Conservation (phyloP, 2,888 invertebrate genomes). For the Chymomyza procnemis region DNA sequence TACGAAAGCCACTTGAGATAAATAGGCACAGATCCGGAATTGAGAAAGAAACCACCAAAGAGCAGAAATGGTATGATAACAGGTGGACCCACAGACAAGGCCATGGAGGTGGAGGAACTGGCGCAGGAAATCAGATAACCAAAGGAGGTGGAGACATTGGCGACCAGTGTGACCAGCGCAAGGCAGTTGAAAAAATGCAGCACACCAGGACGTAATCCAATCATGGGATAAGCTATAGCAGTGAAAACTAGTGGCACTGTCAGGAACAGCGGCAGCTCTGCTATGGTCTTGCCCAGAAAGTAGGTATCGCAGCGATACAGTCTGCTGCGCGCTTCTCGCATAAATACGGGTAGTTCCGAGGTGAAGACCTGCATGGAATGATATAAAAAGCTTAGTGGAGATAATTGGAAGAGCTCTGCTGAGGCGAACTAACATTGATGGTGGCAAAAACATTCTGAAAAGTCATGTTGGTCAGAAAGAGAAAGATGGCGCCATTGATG, state of each 20-base stretch:
- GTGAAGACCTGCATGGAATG: constrained; percentile 86
- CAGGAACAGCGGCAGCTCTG: constrained; percentile 92
- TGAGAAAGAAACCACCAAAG: constrained; percentile 97
- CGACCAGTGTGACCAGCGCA: constrained; percentile 88
- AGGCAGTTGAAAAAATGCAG: constrained; percentile 86
- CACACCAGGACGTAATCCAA: constrained; percentile 87
- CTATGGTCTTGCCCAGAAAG: constrained; percentile 92
- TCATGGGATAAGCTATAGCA: constrained; percentile 91
- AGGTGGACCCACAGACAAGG: constrained; percentile 93
- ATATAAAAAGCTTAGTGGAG: background rate
- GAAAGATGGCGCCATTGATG: constrained; percentile 94
- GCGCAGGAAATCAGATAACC: constrained; percentile 95
- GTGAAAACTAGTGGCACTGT: constrained; percentile 90
- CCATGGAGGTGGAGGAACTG: constrained; percentile 90
- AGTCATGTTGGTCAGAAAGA: constrained; percentile 94
- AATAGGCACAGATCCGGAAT: constrained; percentile 90
- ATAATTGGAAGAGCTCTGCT: constrained; percentile 42
- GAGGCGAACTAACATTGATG: constrained; percentile 86
- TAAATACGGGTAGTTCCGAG: constrained; percentile 91
- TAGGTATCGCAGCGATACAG: constrained; percentile 95
- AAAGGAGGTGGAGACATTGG: constrained; percentile 93
- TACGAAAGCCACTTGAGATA: constrained; percentile 93
- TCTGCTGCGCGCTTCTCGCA: constrained; percentile 92
- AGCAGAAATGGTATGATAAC: constrained; percentile 95
- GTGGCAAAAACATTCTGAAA: constrained; percentile 97